Conservation (phyloP, 2,888 invertebrate genomes). For the Seira sanloemensis region DNA sequence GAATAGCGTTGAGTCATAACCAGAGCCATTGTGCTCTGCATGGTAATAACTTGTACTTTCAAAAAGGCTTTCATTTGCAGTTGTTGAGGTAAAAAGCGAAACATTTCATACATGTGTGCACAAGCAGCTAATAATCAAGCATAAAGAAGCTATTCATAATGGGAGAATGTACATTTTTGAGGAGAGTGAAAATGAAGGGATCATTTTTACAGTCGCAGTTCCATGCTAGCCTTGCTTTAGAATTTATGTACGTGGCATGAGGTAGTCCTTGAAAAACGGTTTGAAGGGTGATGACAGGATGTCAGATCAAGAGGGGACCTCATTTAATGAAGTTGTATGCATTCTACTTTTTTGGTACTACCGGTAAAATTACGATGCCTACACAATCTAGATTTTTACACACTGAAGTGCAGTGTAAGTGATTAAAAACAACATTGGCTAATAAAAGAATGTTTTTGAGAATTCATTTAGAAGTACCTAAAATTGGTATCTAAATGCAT, state of each 20-base stretch:
- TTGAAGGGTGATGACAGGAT: slow-evolving; percentile 49
- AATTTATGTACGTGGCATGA: neutral
- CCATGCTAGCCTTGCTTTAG: too few species aligned
- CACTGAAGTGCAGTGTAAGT: too few species aligned
- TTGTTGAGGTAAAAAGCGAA: neutral
- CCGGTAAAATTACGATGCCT: too few species aligned
- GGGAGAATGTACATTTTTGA: slow-evolving; percentile 18
- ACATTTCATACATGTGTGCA: neutral
- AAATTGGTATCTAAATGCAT: too few species aligned
- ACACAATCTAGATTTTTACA: too few species aligned
- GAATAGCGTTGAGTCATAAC: slow-evolving; percentile 47
- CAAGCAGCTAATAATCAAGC: slow-evolving; percentile 29
- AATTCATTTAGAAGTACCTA: too few species aligned
- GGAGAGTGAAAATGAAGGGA: slow-evolving; percentile 42
- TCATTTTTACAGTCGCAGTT: too few species aligned
- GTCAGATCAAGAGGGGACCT: too few species aligned
- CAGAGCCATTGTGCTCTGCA: neutral
- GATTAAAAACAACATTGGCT: too few species aligned
- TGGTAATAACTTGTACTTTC: slow-evolving; percentile 19
- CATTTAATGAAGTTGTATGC: too few species aligned
- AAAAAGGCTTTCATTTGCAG: slow-evolving; percentile 29
- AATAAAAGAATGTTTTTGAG: too few species aligned
- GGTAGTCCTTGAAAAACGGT: neutral
- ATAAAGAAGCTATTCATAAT: slow-evolving; percentile 43
- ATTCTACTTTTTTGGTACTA: too few species aligned